These are phyloP conservation scores for Odontomachus brunneus DNA, from an alignment of 1,140 invertebrate species.

Conservation along the genomic window DNA sequence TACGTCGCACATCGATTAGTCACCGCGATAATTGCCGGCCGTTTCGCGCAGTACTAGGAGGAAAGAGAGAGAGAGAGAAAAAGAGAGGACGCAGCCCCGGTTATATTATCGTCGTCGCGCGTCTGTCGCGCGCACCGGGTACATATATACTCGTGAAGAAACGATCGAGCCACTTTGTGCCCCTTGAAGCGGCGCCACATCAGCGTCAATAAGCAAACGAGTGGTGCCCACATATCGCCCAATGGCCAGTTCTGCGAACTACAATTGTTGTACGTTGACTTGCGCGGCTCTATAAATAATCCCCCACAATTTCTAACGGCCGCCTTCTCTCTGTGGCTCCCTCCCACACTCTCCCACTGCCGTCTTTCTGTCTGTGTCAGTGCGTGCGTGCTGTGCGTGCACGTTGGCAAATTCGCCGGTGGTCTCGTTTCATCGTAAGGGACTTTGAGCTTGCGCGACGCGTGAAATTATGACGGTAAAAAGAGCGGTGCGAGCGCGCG, in stretches of 20 bases:
- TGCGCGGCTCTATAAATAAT: constrained; percentile 71
- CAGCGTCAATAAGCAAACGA: constrained; percentile 74
- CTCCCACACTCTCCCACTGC: background rate
- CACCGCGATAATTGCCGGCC: constrained; percentile 37
- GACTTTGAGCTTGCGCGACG: constrained; percentile 78
- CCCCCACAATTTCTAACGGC: constrained; percentile 68
- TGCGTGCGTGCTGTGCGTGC: no score
- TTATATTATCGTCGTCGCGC: background rate
- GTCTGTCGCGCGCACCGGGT: constrained; percentile 52
- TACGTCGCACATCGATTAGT: constrained; percentile 26
- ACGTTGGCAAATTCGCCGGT: constrained; percentile 65
- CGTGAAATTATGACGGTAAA: constrained; percentile 77
- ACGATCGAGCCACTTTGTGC: constrained; percentile 72
- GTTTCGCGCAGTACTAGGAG: constrained; percentile 34
- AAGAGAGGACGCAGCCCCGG: background rate
- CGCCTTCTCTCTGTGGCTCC: background rate
- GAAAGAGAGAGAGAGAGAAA: background rate
- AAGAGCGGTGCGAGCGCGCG: constrained; percentile 54
- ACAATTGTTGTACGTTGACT: constrained; percentile 75
- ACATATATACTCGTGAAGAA: constrained; percentile 67
- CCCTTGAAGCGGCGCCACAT: constrained; percentile 73
- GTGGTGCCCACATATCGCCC: constrained; percentile 64
- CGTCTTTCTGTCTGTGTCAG: background rate
- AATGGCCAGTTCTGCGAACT: constrained; percentile 67
- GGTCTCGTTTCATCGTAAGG: constrained; percentile 70